Evolutionary conservation across 2,888 invertebrate species (phyloP).

Genomic region (Platerodrilus igneus): DNA sequence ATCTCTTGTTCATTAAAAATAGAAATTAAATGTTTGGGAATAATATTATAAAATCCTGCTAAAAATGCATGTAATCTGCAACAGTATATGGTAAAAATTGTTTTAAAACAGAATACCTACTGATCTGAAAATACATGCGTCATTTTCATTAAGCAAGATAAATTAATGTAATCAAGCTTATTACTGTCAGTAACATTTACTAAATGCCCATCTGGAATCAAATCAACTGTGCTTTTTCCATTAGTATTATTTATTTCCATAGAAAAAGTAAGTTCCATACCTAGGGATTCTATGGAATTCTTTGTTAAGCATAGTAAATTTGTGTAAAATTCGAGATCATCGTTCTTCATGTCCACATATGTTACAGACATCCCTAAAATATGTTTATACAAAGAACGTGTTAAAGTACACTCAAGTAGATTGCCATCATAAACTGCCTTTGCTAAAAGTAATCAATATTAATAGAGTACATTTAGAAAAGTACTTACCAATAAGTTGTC

Average conservation of each 20-base stretch:
- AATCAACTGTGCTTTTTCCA: conserved; percentile 76
- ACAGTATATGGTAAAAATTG: conserved; percentile 26
- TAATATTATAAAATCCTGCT: conserved; percentile 88
- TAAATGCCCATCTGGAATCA: conserved; percentile 76
- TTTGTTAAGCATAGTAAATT: conserved; percentile 81
- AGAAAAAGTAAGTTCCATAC: conserved; percentile 80
- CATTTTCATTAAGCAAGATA: conserved; percentile 91
- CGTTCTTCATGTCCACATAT: conserved; percentile 85
- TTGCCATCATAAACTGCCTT: conserved; percentile 92
- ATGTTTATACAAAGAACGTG: conserved; percentile 88
- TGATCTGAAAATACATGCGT: conserved; percentile 81
- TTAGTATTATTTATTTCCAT: conserved; percentile 89
- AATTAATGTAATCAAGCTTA: conserved; percentile 81
- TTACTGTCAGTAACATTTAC: conserved; percentile 79
- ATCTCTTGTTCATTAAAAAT: conserved; percentile 92
- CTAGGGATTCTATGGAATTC: conserved; percentile 73
- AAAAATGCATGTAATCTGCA: conserved; percentile 71
- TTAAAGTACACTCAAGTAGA: conserved; percentile 85
- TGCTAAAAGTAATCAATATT: conserved; percentile 50
- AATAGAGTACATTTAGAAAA: conserved; percentile 24
- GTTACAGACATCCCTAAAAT: conserved; percentile 82
- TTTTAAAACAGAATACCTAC: conserved; percentile 48
- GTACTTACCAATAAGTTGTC: conserved; percentile 73
- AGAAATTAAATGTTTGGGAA: conserved; percentile 82
- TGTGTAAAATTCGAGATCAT: conserved; percentile 86